These are phyloP conservation scores for Myzus persicae DNA, from an alignment of 1,140 invertebrate species.

Conservation along the genomic window DNA sequence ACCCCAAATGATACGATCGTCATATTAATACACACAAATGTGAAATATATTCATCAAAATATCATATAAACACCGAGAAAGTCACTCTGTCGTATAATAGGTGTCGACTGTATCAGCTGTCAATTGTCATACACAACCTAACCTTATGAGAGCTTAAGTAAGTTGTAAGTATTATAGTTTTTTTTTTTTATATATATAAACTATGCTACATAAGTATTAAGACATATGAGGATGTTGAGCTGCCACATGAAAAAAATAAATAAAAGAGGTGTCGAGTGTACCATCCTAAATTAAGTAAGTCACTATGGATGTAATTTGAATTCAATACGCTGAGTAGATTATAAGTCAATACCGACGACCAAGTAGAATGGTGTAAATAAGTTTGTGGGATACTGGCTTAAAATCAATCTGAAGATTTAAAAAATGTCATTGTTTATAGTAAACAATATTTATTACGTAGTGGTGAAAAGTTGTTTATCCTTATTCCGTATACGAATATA, in stretches of 20 bases:
- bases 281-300: too few species aligned
- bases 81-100: not conserved
- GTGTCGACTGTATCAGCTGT: not conserved
- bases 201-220: too few species aligned
- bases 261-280: not conserved
- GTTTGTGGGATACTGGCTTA: not conserved
- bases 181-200: too few species aligned
- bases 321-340: not conserved
- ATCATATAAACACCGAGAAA: not conserved
- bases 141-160: too few species aligned
- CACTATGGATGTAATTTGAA: too few species aligned
- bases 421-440: not conserved
- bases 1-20: not conserved
- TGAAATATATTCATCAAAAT: accelerated
- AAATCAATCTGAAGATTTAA: not conserved
- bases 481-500: not conserved
- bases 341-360: not conserved
- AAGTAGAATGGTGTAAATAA: not conserved
- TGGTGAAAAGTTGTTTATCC: not conserved
- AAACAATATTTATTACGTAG: not conserved
- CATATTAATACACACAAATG: not conserved
- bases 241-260: too few species aligned
- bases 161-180: too few species aligned
- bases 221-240: too few species aligned
- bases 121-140: too few species aligned